Conservation (phyloP, 35 echinoderm and acorn worm genomes). For the Ophioderma brevispina region DNA sequence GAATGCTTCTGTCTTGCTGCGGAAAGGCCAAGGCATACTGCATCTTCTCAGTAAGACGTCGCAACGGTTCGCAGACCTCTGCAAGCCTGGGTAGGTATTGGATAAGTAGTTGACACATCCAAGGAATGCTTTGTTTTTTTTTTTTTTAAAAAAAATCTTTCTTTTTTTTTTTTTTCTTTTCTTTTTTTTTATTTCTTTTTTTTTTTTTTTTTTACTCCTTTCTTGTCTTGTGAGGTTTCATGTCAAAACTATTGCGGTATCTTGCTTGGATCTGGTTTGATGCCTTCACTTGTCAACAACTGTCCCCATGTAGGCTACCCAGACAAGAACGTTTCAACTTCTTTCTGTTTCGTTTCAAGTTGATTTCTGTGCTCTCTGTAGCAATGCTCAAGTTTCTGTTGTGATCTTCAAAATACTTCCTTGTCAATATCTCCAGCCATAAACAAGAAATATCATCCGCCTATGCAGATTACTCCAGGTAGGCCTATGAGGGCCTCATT, state of each 20-base stretch:
- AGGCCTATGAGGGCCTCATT: constrained; percentile 43
- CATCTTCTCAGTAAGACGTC: constrained; percentile 45
- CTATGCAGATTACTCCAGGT: constrained; percentile 14
- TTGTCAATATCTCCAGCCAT: constrained; percentile 41
- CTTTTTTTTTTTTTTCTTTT: no score
- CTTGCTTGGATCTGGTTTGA: constrained; percentile 48
- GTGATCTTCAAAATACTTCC: constrained; percentile 26
- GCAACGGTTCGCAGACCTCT: constrained; percentile 41
- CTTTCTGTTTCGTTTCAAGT: constrained; percentile 56
- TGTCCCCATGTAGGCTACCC: constrained; percentile 77
- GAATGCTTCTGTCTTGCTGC: constrained; percentile 33
- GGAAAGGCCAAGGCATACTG: constrained; percentile 4
- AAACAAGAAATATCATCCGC: constrained; percentile 58
- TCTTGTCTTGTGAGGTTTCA: constrained; percentile 34
- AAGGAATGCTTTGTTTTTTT: constrained; percentile 49
- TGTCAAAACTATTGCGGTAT: constrained; percentile 44
- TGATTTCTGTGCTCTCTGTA: constrained; percentile 46
- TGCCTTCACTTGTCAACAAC: constrained; percentile 15
- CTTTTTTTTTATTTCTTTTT: no score
- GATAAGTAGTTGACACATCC: constrained; percentile 61
- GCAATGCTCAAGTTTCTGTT: constrained; percentile 37
- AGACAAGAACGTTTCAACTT: constrained; percentile 38
- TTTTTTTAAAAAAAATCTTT: no score
- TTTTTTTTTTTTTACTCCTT: no score
- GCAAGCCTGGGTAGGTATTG: constrained; percentile 67